Base-by-base conservation (phyloP, 1,140 invertebrate genomes). In the Ips nitidus region DNA sequence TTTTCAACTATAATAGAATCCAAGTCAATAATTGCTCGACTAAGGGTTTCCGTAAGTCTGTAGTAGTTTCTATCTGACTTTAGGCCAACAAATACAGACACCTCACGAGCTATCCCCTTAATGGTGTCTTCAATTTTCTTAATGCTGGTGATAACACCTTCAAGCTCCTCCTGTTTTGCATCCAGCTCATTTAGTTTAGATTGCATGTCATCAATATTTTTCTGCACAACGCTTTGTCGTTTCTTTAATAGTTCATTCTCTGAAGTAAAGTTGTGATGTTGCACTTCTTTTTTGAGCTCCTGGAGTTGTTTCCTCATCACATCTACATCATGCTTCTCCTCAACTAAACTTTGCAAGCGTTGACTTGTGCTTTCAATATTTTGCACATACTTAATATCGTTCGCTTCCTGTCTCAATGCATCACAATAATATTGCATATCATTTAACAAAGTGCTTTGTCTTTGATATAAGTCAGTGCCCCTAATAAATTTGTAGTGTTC, bases 1-100 rank as follows among this genome's bases (percentile, higher is more conserved):
- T 66, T 55, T 6, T 73, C 53, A 37, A 58, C 4, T 1, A 69
- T 45, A 36, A 72, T 22, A 38, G 66, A 53, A 36, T 75, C 70
- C 41, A 75, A 61, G 22, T 47, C 45, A 7, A 72, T 41, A 41
- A 70, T 64, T 7, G 64, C 4, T 41, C 58, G 62, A 5, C 71
- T 70, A 7, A 50, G 47, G n/a, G 52, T 40, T 47, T 74, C 72
- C n/a, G 74, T 73, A 6, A 75, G 40, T 58, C 71, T 39, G 52
- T 70, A 69, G 41, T 74, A 75, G 40, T 71, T 69, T 22, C 52
- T 66, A 41, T 70, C 67, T 3, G 61, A 67, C 42, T 63, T 63
- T 1, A 62, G n/a, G 4, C 74, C 74, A 6, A 72, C 64, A 42
- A 75, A 75, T 47, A 7, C n/a, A 6, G 22, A n/a, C 42, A 42